Base-by-base conservation (phyloP, 2,888 invertebrate genomes). In the Pammene aurita region DNA sequence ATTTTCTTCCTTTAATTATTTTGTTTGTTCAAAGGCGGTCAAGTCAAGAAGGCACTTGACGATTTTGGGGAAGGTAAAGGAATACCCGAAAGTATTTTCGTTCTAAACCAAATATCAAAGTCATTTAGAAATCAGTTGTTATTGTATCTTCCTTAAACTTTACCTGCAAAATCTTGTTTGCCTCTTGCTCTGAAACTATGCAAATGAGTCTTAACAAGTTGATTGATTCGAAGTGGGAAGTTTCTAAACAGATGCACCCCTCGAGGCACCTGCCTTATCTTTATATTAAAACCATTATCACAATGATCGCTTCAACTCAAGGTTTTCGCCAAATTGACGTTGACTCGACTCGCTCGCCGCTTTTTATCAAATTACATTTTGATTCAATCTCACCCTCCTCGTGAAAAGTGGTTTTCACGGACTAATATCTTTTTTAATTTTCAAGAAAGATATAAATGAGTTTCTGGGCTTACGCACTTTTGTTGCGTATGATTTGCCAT, bases 291-390 rank as follows among this genome's bases (percentile, higher is more conserved):
- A 76, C 71, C 72, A 77, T 80, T 80, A 80, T 64, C 63, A 64
- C 71, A 72, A 76, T 77, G 65, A 67, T 65, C 61, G 64, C 78
- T 75, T 70, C 73, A 71, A 75, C 73, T 73, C 74, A 72, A 74
- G 74, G 76, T 75, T 78, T 75, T 75, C 74, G 74, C 73, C 71
- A 81, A 83, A 82, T 84, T 79, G 78, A 72, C 71, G 74, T 72
- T 70, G 75, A 78, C 73, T 72, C 72, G 74, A 78, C 78, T 75
- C 75, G 77, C 74, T 73, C 73, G 71, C 72, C 72, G 77, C 78
- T 78, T 81, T 83, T 83, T 80, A 79, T 74, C 67, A 81, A 82
- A 85, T 84, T 83, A 80, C 76, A 78, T 83, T 85, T 83, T 79
- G 77, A 83, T 81, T 80, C 64, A 65, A 69, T 65, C 74, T 72